Percentiles rank a stretch among this genome's conserved stretches.
phyloP scores from a whole-genome alignment of 2,113 vertebrate genomes.

The Melanostigma gelatinosum region DNA sequence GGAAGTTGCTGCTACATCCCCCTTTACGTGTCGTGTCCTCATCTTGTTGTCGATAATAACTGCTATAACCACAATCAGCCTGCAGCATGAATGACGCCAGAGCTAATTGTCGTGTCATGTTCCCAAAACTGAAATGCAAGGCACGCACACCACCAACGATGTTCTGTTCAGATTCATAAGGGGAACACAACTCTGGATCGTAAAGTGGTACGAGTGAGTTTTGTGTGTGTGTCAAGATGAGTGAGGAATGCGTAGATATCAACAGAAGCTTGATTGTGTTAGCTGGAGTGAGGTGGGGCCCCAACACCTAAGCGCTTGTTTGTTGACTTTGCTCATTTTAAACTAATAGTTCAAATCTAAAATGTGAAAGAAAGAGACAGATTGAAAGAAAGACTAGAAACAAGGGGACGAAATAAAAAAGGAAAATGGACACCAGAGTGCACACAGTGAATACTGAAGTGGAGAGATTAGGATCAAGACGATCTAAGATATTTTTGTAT shows the following conservation, averaged over 20 bases:
- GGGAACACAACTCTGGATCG: slow-evolving; percentile 13
- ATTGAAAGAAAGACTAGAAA: not conserved
- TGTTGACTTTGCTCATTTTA: slow-evolving; percentile 62
- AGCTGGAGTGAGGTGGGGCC: slow-evolving; percentile 70
- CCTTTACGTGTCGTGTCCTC: slow-evolving; percentile 53
- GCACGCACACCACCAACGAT: slow-evolving; percentile 44
- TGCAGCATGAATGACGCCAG: slow-evolving; percentile 60
- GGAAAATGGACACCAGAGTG: not conserved
- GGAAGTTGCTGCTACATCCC: slow-evolving; percentile 50
- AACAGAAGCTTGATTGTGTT: slow-evolving; percentile 74
- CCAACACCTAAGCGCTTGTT: slow-evolving; percentile 67
- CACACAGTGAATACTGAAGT: not conserved
- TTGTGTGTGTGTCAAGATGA: slow-evolving; percentile 52
- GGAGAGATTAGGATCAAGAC: slow-evolving; percentile 1
- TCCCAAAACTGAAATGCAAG: slow-evolving; percentile 42
- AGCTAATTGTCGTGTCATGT: slow-evolving; percentile 69
- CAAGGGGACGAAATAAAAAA: not conserved
- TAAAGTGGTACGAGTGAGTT: not conserved
- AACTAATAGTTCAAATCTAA: slow-evolving; percentile 40
- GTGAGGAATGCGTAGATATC: slow-evolving; percentile 65
- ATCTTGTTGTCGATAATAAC: slow-evolving; percentile 68
- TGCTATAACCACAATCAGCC: slow-evolving; percentile 67
- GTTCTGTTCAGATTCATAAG: slow-evolving; percentile 36
- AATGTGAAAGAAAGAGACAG: slow-evolving; percentile 12
- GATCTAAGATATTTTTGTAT: slow-evolving; percentile 17